phyloP scores from a whole-genome alignment of 2,888 invertebrate species.

The Tenthredo distinguenda region DNA sequence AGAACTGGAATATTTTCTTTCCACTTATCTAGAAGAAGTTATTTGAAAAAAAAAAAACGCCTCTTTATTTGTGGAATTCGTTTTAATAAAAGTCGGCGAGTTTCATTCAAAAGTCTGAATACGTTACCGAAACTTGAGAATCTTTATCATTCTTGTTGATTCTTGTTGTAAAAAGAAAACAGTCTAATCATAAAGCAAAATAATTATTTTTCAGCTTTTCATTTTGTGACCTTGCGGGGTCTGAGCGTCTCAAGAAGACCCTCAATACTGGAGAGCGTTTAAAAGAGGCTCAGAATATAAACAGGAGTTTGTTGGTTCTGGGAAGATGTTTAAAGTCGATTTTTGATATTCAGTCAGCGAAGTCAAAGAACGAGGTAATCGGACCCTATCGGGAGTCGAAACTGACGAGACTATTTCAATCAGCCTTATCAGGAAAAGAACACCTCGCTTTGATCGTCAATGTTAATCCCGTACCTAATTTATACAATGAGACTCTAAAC shows the following conservation, averaged over 20 bases:
- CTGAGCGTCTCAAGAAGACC: slow-evolving; percentile 91
- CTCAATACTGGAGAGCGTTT: slow-evolving; percentile 89
- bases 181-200: background rate
- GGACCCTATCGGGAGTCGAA: slow-evolving; percentile 91
- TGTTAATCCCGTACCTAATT: slow-evolving; percentile 87
- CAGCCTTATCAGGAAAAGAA: slow-evolving; percentile 88
- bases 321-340: slow-evolving; percentile 89
- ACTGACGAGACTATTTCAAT: slow-evolving; percentile 91
- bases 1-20: background rate
- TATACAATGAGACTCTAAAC: slow-evolving; percentile 92
- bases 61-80: background rate
- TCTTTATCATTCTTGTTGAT: background rate
- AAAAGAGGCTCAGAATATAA: slow-evolving; percentile 94
- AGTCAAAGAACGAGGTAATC: slow-evolving; percentile 67
- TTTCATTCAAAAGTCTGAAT: no score
- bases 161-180: background rate
- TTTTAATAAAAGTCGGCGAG: no score
- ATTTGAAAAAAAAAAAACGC: background rate
- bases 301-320: slow-evolving; percentile 92
- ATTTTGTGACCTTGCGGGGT: slow-evolving; percentile 96
- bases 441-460: slow-evolving; percentile 93
- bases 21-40: no score
- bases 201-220: slow-evolving; percentile 79
- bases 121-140: no score
- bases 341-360: slow-evolving; percentile 74